phyloP scores from a whole-genome alignment of 2,113 vertebrate species.

The Chlorodrepanis virens region DNA sequence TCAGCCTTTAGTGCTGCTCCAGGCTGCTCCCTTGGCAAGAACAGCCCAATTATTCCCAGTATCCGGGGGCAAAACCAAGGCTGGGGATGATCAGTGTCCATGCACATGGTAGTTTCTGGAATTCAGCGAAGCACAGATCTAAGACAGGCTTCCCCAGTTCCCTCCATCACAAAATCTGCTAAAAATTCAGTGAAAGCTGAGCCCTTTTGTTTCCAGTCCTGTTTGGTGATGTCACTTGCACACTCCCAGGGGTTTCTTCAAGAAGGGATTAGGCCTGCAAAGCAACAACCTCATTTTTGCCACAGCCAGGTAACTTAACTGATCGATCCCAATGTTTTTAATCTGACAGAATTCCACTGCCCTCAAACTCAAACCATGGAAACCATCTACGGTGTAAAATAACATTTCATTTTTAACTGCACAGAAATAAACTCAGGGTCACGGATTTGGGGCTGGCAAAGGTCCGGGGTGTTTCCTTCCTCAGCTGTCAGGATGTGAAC shows the following conservation, averaged over 20 bases:
- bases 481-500: background rate
- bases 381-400: background rate
- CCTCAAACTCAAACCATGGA: background rate
- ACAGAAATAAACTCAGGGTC: background rate
- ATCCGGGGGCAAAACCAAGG: fast-evolving
- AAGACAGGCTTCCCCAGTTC: background rate
- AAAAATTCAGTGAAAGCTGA: background rate
- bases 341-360: background rate
- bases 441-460: background rate
- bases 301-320: background rate
- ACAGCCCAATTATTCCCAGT: fast-evolving
- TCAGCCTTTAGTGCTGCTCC: too few species aligned
- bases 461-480: background rate
- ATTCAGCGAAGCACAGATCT: background rate
- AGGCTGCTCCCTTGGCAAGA: fast-evolving
- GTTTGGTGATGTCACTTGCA: background rate
- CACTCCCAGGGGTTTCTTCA: background rate
- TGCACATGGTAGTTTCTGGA: fast-evolving
- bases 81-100: background rate
- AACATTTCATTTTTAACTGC: fast-evolving
- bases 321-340: background rate
- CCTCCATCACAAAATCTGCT: background rate
- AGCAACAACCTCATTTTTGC: background rate
- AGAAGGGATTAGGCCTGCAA: background rate
- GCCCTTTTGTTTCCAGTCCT: background rate